Base-by-base conservation (phyloP, 64 coral and sea anemone species). In the Stichodactyla mertensii region DNA sequence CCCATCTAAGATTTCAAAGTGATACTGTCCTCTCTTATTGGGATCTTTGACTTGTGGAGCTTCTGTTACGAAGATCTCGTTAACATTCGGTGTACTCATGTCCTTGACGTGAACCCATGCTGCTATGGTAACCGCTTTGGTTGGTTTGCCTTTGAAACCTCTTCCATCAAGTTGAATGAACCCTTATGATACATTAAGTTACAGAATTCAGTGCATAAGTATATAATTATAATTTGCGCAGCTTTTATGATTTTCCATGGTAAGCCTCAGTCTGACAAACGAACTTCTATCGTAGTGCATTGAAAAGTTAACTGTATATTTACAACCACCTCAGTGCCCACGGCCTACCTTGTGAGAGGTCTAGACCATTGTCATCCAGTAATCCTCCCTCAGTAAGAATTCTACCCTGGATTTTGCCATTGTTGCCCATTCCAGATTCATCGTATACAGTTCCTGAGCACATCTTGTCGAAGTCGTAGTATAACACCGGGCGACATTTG, bases 391-490 rank as follows among this genome's bases (percentile, higher is more conserved):
- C 89, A 7, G 88, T 77, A 22, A 84, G 16, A 16, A 93, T 87
- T 9, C 86, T 70, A 55, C 94, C 94, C 54, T 84, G 81, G 53
- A 92, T 58, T 8, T 81, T 54, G 4, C 94, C 94, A 78, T 97
- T 97, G 77, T 97, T 97, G 51, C 94, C 94, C 88, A 84, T 90
- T 58, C 94, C 94, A 20, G 94, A 97, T 81, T 97, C 94, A 87
- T 97, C 94, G 70, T 87, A 97, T 16, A 97, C 80, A 31, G 91
- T 92, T 4, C 94, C 91, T 16, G 84, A 74, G 61, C 94, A 97
- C 51, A 93, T 67, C 77, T 97, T 97, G 86, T 97, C 94, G 69
- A 97, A 97, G 51, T 93, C 91, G 85, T 88, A 97, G 86, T 93
- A 93, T 22, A 97, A 67, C 36, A 97, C 94, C 52, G 94, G 94